A percentile compares a stretch with the other conserved stretches of the same genome.
phyloP scores from a whole-genome alignment of 2,888 invertebrate genomes.

The Rotaria socialis region DNA sequence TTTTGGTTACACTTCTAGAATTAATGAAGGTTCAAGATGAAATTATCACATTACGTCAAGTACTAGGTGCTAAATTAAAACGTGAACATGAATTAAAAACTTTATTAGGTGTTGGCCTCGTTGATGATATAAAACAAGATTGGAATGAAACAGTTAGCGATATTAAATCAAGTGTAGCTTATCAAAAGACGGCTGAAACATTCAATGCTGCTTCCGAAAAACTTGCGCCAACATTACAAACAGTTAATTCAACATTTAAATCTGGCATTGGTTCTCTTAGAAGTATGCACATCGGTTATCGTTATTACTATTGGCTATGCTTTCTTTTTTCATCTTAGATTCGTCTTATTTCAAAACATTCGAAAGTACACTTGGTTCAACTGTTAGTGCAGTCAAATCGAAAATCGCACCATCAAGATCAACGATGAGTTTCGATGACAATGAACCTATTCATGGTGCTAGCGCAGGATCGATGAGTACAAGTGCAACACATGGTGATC shows the following conservation, averaged over 20 bases:
- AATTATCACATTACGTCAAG: constrained; percentile 26
- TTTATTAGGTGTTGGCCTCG: constrained; percentile 43
- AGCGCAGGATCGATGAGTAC: not conserved
- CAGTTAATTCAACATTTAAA: constrained; percentile 47
- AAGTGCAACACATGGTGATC: not conserved
- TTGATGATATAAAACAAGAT: constrained; percentile 45
- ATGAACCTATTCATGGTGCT: constrained; percentile 15
- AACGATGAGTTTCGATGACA: not conserved
- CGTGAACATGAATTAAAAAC: constrained; percentile 46
- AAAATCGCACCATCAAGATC: constrained; percentile 22
- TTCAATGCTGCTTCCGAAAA: constrained; percentile 45
- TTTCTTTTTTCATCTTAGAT: not conserved
- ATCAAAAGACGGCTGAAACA: constrained; percentile 46
- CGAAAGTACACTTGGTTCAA: constrained; percentile 40
- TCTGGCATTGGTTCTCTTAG: constrained; percentile 41
- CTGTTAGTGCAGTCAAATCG: constrained; percentile 32
- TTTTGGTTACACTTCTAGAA: not conserved
- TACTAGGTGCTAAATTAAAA: constrained; percentile 44
- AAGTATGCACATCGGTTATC: not conserved
- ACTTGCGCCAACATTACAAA: constrained; percentile 56
- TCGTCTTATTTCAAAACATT: constrained; percentile 40
- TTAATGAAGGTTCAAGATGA: constrained; percentile 34
- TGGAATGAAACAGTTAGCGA: constrained; percentile 38
- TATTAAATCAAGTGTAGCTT: constrained; percentile 42
- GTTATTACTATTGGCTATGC: not conserved